Base-by-base conservation (phyloP, 2,113 vertebrate species). In the Archocentrus centrarchus region DNA sequence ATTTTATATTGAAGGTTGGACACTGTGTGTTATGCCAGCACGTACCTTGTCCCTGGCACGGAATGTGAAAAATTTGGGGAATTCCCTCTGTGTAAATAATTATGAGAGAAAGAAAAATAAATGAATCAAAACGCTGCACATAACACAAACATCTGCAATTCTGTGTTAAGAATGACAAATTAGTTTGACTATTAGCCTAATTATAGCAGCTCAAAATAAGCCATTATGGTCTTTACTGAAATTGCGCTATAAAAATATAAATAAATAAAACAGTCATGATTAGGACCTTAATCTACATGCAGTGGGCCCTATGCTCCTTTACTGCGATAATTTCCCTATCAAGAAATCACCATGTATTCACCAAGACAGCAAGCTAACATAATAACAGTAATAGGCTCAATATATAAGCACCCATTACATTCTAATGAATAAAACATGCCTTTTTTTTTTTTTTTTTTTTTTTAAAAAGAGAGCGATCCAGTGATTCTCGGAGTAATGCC, bases 1-100 rank as follows among this genome's bases (percentile, higher is more conserved):
- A 70, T 8, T 30, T 70, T 30, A 30, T 53, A 53, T 53, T 53
- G 47, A 73, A 0, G 20, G n/a, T 55, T 39, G 30, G 58, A n/a
- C 5, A 5, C 50, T 18, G 22, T 30, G 4, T 22, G 20, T 22
- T 6, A 53, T 57, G 57, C 24, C 10, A 55, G 55, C 53, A 90
- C 95, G 92, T 88, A 98, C 98, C 97, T 99, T 99, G 95, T 98
- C 97, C 94, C 98, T 96, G 89, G 98, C 97, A 81, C 98, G 97
- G 93, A 99, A 99, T 0, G 98, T 99, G 95, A 99, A 99, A 93
- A 99, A 99, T 89, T 99, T 99, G 3, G 98, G 98, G 77, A 99
- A 99, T 89, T 99, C 98, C 95, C 98, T 98, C 98, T 99, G 96
- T 90, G 27, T 57, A 59, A 32, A 82, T 44, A 60, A 79, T 11